A percentile compares a stretch with the other conserved stretches of the same genome.
These are phyloP conservation scores for Cyrtonyx montezumae DNA, from an alignment of 2,113 vertebrate species.

Conservation along the genomic window DNA sequence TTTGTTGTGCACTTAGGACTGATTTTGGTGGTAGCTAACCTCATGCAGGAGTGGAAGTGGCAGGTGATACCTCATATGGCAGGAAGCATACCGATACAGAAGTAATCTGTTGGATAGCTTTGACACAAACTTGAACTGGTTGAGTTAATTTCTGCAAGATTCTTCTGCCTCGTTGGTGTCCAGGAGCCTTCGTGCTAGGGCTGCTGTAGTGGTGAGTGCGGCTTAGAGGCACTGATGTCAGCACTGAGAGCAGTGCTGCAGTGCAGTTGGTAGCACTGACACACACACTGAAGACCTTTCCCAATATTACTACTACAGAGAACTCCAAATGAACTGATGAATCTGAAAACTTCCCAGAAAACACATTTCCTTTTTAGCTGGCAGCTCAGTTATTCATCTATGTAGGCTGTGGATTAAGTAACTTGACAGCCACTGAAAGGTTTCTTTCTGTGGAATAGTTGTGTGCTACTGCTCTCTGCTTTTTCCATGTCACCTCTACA, in stretches of 20 bases:
- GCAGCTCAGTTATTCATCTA: slow-evolving; percentile 41
- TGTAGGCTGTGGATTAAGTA: slow-evolving; percentile 60
- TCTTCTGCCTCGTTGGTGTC: neutral
- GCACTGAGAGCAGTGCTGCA: neutral
- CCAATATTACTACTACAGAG: slow-evolving; percentile 28
- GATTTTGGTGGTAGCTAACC: neutral
- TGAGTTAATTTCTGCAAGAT: slow-evolving; percentile 8
- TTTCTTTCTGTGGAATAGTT: slow-evolving; percentile 55
- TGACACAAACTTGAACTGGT: neutral
- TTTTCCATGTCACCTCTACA: slow-evolving; percentile 26
- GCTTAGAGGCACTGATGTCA: neutral
- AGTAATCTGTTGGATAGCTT: neutral
- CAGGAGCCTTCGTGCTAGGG: neutral
- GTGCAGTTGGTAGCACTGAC: neutral
- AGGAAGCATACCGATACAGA: neutral
- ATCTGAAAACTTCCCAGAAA: slow-evolving; percentile 61
- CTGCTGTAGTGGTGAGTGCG: neutral
- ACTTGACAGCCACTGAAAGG: slow-evolving; percentile 46
- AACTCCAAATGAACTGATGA: slow-evolving; percentile 50
- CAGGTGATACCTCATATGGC: neutral
- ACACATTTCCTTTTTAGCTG: slow-evolving; percentile 40
- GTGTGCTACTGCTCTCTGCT: slow-evolving; percentile 17
- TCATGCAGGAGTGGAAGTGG: neutral
- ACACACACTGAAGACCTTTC: neutral
- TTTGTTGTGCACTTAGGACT: neutral